Percentiles rank a stretch among this genome's conserved stretches.
phyloP scores from a whole-genome alignment of 2,797 vertebrate genomes.

The Todus mexicanus region DNA sequence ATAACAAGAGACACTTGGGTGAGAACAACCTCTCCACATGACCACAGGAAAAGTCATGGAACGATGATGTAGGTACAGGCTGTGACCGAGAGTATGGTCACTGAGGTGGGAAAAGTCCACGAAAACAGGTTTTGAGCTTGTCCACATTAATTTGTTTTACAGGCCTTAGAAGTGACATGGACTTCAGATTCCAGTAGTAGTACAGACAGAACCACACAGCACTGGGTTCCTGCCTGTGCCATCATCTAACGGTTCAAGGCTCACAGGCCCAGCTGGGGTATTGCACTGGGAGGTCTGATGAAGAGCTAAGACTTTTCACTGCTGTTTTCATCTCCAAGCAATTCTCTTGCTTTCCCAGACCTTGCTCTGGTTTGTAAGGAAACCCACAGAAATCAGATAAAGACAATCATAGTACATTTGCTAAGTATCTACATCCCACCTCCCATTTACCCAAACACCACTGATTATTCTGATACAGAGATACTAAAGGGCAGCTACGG shows the following conservation, averaged over 20 bases:
- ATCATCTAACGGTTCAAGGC: background rate
- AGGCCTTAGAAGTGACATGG: background rate
- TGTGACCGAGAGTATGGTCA: background rate
- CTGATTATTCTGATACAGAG: background rate
- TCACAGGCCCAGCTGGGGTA: background rate
- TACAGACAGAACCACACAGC: background rate
- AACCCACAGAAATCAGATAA: conserved; percentile 22
- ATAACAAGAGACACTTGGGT: accelerated
- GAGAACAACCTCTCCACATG: background rate
- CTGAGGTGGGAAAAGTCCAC: background rate
- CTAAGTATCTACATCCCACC: background rate
- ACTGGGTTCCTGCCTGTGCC: background rate
- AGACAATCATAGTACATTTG: background rate
- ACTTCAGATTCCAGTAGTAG: background rate
- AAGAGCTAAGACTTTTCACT: background rate
- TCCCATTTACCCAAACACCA: background rate
- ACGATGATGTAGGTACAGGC: background rate
- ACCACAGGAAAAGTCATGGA: background rate
- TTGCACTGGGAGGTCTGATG: background rate
- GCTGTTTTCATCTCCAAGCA: background rate
- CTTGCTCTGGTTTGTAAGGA: background rate
- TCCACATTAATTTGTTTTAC: background rate
- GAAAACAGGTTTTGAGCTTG: background rate
- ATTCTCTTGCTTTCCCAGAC: background rate
- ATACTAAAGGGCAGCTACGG: background rate